Conservation (phyloP, 2,888 invertebrate species). For the Rhagophthalmus giganteus region DNA sequence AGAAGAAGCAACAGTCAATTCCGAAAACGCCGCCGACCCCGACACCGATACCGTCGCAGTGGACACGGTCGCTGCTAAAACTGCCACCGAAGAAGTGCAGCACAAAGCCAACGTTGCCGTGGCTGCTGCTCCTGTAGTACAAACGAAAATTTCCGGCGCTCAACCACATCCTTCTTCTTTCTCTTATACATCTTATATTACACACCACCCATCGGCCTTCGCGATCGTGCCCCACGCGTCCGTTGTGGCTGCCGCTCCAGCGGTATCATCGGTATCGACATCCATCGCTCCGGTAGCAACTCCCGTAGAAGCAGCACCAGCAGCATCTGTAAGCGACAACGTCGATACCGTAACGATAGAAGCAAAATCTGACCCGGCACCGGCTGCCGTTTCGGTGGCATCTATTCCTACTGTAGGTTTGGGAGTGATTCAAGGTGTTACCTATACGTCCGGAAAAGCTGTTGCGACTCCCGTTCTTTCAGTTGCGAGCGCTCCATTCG, state of each 20-base stretch:
- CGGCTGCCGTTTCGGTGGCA: neutral
- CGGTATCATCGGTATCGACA: no score
- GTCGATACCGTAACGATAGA: slow-evolving; percentile 4
- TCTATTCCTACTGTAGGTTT: no score
- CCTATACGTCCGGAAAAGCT: no score
- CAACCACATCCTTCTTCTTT: neutral
- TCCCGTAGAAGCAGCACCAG: no score
- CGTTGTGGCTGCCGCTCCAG: slow-evolving; percentile 1
- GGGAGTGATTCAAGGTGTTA: no score
- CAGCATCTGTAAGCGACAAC: no score
- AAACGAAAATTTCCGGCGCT: no score
- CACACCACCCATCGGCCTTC: neutral
- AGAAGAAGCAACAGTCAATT: slow-evolving; percentile 45
- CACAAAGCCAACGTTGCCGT: slow-evolving; percentile 7
- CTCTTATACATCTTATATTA: slow-evolving; percentile 3
- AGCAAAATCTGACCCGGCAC: neutral
- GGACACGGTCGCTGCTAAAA: slow-evolving; percentile 1
- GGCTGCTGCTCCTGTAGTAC: slow-evolving; percentile 2
- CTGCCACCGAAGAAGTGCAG: neutral
- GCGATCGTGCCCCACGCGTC: slow-evolving; percentile 3
- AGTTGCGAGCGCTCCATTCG: no score
- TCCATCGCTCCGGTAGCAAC: no score
- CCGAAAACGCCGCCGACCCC: slow-evolving; percentile 19
- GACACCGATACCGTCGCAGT: slow-evolving; percentile 15
- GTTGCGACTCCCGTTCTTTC: no score